A percentile compares a stretch with the other conserved stretches of the same genome.
Conservation (phyloP, 2,888 invertebrate species). For the Dryobotodes eremita region DNA sequence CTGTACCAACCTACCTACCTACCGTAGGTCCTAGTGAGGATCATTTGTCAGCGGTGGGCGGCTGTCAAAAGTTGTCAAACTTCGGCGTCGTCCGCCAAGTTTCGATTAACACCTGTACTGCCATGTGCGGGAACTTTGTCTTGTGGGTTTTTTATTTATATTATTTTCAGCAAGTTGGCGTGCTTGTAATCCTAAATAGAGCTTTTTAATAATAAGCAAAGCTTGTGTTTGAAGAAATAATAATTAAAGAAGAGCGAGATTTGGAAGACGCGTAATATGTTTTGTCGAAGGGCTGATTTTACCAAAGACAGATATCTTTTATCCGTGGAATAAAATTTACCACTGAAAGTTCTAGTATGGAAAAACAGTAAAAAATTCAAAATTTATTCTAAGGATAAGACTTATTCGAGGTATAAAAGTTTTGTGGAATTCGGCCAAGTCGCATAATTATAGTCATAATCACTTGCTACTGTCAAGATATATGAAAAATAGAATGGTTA, state of each 20-base stretch:
- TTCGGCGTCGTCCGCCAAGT: slow-evolving; percentile 63
- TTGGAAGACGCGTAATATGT: no score
- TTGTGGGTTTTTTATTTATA: background rate
- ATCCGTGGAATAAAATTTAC: background rate
- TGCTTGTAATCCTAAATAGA: background rate
- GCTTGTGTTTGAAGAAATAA: background rate
- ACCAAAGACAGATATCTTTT: no score
- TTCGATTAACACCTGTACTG: slow-evolving; percentile 78
- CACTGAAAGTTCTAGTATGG: no score
- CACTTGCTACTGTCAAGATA: background rate
- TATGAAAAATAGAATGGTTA: background rate
- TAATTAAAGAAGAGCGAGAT: background rate
- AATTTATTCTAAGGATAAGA: no score
- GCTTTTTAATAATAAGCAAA: background rate
- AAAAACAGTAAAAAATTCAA: no score
- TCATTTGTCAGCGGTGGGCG: slow-evolving; percentile 66
- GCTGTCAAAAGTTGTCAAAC: slow-evolving; percentile 65
- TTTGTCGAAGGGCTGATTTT: no score
- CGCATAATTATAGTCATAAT: background rate
- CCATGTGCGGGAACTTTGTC: slow-evolving; percentile 36
- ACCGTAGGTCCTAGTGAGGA: slow-evolving; percentile 25
- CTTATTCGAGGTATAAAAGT: no score
- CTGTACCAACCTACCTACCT: background rate
- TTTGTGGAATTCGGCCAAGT: no score
- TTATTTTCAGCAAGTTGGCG: background rate